phyloP scores from a whole-genome alignment of 2,113 vertebrate species.

The Otis tarda region DNA sequence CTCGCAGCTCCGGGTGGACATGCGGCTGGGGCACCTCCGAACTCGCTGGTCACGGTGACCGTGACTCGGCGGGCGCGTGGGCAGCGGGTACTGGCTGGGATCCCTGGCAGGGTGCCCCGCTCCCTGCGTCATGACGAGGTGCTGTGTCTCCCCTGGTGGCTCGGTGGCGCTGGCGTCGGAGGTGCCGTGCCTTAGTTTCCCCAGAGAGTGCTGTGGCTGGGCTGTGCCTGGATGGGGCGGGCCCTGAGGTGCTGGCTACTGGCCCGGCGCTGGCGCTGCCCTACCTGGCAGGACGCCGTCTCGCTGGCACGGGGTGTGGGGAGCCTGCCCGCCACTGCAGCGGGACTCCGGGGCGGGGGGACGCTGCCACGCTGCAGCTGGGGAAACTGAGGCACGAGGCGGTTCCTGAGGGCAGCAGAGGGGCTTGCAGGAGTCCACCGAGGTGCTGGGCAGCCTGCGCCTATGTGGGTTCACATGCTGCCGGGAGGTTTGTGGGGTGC shows the following conservation, averaged over 20 bases:
- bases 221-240: neutral
- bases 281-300: neutral
- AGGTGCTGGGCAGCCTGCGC: neutral
- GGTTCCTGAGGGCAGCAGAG: accelerated
- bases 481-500: neutral
- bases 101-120: neutral
- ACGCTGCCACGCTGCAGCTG: accelerated
- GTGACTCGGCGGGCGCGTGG: neutral
- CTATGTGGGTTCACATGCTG: accelerated
- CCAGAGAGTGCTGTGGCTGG: neutral
- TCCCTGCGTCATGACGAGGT: neutral
- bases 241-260: neutral
- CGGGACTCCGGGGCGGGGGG: neutral
- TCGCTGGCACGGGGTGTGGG: accelerated
- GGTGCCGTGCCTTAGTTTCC: slow-evolving; percentile 21
- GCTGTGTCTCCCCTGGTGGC: slow-evolving; percentile 3
- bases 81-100: neutral
- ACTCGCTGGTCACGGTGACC: slow-evolving; percentile 8
- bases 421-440: neutral
- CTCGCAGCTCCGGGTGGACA: neutral
- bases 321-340: neutral
- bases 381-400: neutral
- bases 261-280: neutral
- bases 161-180: neutral
- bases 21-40: neutral